These are phyloP conservation scores for Tiliacea citrago DNA, from an alignment of 2,888 invertebrate species.

Conservation along the genomic window DNA sequence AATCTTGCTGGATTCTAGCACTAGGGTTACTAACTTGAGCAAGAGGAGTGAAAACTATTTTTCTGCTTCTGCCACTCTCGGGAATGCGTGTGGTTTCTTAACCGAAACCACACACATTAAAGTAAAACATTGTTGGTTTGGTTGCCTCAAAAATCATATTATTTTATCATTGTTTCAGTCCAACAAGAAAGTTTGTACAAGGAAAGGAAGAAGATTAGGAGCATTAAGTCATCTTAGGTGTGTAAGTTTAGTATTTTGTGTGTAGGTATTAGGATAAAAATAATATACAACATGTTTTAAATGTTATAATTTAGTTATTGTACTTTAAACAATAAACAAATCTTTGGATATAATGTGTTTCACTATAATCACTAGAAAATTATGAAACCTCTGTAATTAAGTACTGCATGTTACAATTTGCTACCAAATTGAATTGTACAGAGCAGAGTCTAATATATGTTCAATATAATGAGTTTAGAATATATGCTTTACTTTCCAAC, in stretches of 20 bases:
- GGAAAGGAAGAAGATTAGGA: conserved; percentile 95
- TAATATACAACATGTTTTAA: conserved; percentile 75
- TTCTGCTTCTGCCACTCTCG: no score
- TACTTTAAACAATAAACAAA: conserved; percentile 87
- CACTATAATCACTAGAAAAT: conserved; percentile 75
- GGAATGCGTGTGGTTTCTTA: neutral
- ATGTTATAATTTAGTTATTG: conserved; percentile 85
- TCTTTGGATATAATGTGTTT: conserved; percentile 85
- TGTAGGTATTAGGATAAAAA: conserved; percentile 70
- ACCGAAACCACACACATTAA: neutral
- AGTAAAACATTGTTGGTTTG: no score
- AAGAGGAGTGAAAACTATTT: no score
- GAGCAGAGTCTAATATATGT: conserved; percentile 75
- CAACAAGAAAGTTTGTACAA: conserved; percentile 88
- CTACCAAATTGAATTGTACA: conserved; percentile 71
- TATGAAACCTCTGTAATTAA: conserved; percentile 71
- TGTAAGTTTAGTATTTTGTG: conserved; percentile 50
- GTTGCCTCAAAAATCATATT: no score
- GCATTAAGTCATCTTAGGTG: conserved; percentile 86
- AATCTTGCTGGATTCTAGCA: no score
- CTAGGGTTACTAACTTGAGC: no score
- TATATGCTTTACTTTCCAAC: conserved; percentile 86
- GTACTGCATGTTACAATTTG: conserved; percentile 70
- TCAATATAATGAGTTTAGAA: conserved; percentile 87
- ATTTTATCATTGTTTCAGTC: conserved; percentile 89